Evolutionary conservation across 2,113 vertebrate species (phyloP).

Genomic region (Agelaius tricolor): DNA sequence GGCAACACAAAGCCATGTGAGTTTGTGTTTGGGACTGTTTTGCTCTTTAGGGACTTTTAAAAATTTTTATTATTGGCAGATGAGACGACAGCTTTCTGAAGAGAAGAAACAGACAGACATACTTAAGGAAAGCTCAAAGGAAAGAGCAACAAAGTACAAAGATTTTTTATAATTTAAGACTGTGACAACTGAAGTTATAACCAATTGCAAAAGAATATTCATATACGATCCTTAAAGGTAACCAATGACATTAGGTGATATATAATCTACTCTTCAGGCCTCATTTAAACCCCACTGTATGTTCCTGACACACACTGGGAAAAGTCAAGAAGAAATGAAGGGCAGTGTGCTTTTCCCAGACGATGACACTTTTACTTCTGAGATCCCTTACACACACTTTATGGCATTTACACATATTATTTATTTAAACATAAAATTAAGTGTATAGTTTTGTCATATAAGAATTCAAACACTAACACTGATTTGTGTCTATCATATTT

Average conservation of each 20-base stretch:
- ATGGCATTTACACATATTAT: background rate
- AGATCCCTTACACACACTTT: background rate
- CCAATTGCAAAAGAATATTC: background rate
- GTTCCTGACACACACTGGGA: background rate
- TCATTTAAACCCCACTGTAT: background rate
- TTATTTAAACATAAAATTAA: background rate
- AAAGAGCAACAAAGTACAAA: background rate
- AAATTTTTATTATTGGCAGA: background rate
- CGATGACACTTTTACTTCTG: background rate
- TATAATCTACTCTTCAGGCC: background rate
- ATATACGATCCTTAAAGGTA: background rate
- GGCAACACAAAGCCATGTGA: background rate
- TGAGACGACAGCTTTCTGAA: background rate
- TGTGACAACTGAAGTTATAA: background rate
- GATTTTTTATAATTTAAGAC: background rate
- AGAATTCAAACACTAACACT: background rate
- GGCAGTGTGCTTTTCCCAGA: background rate
- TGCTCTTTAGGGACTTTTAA: background rate
- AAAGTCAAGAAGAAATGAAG: background rate
- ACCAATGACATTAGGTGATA: background rate
- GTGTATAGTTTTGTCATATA: background rate
- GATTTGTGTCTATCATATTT: background rate
- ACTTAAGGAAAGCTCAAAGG: background rate
- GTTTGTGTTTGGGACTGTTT: background rate
- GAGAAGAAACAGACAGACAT: background rate